A percentile compares a stretch with the other conserved stretches of the same genome.
phyloP scores from a whole-genome alignment of 1,140 invertebrate species.

The Dermatophagoides farinae region DNA sequence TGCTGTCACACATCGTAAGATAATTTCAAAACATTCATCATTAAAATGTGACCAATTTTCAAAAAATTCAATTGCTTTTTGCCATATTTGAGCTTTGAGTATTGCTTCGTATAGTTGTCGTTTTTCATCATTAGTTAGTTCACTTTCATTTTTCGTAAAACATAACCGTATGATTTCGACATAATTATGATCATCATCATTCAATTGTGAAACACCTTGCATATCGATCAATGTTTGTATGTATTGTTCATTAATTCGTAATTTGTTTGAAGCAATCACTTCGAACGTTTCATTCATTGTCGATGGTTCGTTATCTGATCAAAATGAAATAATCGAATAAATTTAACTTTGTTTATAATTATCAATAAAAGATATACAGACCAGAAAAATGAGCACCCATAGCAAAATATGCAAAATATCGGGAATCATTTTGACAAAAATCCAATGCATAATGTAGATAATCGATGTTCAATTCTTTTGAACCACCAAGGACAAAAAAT shows the following conservation, averaged over 20 bases:
- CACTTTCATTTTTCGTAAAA: constrained; percentile 9
- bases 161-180: constrained; percentile 9
- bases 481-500: constrained; percentile 10
- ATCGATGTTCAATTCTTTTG: constrained; percentile 8
- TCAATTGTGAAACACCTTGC: not conserved
- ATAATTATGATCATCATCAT: constrained; percentile 3
- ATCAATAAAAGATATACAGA: no score
- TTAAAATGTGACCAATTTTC: constrained; percentile 2
- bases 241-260: not conserved
- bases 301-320: not conserved
- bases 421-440: not conserved
- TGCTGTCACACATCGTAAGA: not conserved
- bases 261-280: constrained; percentile 10
- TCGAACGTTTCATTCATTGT: not conserved
- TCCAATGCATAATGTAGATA: constrained; percentile 1
- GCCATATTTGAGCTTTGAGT: constrained; percentile 8
- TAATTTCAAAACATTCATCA: not conserved
- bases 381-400: not conserved
- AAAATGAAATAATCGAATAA: not conserved
- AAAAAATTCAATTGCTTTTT: constrained; percentile 13
- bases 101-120: constrained; percentile 11
- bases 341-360: no score
- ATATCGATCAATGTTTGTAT: constrained; percentile 11
- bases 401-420: not conserved
- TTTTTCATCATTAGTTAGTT: constrained; percentile 7